A percentile compares a stretch with the other conserved stretches of the same genome.
Evolutionary conservation across 2,888 invertebrate species (phyloP).

Genomic region (Desoria tigrina): DNA sequence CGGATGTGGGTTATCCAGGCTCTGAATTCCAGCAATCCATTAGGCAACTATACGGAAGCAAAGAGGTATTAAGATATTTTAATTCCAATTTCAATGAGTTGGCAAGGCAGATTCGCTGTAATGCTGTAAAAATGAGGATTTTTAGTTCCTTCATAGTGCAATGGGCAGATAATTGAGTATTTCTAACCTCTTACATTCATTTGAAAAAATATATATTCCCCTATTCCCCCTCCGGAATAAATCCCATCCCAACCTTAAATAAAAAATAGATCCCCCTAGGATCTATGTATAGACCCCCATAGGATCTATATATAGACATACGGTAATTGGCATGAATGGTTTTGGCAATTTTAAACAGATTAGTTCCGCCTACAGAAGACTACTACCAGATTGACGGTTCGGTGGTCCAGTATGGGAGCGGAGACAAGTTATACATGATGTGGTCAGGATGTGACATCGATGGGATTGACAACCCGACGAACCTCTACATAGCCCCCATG

Average conservation of each 20-base stretch:
- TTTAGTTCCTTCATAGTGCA: no score
- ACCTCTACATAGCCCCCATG: conserved; percentile 48
- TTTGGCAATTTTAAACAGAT: no score
- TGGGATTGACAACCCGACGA: conserved; percentile 45
- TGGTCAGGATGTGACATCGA: conserved; percentile 46
- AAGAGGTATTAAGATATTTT: conserved; percentile 25
- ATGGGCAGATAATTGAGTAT: neutral
- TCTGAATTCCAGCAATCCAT: conserved; percentile 36
- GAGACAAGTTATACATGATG: conserved; percentile 39
- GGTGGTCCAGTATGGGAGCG: conserved; percentile 37
- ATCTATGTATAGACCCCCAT: no score
- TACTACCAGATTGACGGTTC: conserved; percentile 42
- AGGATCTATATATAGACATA: no score
- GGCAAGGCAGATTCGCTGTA: neutral
- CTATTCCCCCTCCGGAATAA: no score
- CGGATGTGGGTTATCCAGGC: conserved; percentile 46
- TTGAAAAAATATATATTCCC: conserved; percentile 11
- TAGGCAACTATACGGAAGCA: conserved; percentile 38
- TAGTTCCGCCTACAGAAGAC: conserved; percentile 35
- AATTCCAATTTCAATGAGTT: neutral
- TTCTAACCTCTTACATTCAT: neutral
- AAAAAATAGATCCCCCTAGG: no score
- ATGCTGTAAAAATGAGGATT: no score
- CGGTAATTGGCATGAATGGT: no score
- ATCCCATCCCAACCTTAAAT: no score